phyloP scores from a whole-genome alignment of 2,113 vertebrate genomes.

The Heterocephalus glaber region DNA sequence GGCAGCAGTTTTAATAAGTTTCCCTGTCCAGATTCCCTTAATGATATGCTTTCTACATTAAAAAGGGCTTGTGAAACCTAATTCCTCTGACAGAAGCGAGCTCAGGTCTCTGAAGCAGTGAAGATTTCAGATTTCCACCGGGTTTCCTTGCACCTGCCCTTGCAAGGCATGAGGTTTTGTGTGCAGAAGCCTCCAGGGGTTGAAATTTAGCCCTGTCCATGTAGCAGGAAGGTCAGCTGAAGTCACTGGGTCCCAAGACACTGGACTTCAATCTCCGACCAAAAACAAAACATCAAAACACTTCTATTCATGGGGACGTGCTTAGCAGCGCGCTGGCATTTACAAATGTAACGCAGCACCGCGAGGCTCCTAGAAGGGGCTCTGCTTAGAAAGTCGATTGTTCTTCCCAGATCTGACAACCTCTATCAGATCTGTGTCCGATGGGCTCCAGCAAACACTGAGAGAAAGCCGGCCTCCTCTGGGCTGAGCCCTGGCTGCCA shows the following conservation, averaged over 20 bases:
- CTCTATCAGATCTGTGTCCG: constrained; percentile 79
- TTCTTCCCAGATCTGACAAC: constrained; percentile 78
- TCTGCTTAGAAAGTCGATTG: constrained; percentile 81
- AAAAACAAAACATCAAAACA: constrained; percentile 87
- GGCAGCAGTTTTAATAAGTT: constrained; percentile 77
- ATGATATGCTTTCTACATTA: constrained; percentile 83
- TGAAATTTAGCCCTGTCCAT: constrained; percentile 89
- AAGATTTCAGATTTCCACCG: constrained; percentile 84
- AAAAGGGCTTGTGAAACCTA: constrained; percentile 86
- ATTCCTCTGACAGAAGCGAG: constrained; percentile 86
- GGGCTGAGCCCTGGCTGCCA: constrained; percentile 60
- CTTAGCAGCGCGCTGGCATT: constrained; percentile 83
- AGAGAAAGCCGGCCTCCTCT: constrained; percentile 71
- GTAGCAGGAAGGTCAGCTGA: constrained; percentile 87
- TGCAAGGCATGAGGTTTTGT: constrained; percentile 87
- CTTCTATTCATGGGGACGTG: constrained; percentile 83
- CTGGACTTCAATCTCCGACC: constrained; percentile 87
- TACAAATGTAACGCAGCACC: constrained; percentile 80
- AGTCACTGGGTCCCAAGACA: constrained; percentile 89
- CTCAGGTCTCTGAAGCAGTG: constrained; percentile 85
- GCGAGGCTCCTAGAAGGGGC: constrained; percentile 68
- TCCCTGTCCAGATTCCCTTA: constrained; percentile 71
- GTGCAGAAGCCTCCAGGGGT: constrained; percentile 88
- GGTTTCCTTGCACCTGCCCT: constrained; percentile 88
- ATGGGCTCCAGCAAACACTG: constrained; percentile 62